phyloP scores from a whole-genome alignment of 2,113 vertebrate species.

The Corvus moneduloides region DNA sequence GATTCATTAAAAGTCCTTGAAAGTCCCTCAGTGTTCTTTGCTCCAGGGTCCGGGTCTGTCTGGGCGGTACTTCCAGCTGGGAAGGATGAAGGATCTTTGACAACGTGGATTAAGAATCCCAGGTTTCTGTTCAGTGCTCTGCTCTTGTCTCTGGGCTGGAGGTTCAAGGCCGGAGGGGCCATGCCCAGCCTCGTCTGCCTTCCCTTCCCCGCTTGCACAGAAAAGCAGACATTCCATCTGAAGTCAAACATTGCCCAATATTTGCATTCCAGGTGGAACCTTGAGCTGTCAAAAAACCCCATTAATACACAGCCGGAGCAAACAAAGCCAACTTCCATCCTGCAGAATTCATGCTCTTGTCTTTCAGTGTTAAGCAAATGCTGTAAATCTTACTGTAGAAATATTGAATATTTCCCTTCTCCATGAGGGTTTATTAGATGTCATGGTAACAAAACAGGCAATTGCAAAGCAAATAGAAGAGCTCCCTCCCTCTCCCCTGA shows the following conservation, averaged over 20 bases:
- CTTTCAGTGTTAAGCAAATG: background rate
- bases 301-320: background rate
- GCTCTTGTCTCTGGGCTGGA: background rate
- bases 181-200: background rate
- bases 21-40: background rate
- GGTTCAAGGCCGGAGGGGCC: background rate
- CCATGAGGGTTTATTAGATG: background rate
- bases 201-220: background rate
- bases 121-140: background rate
- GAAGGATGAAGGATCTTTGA: background rate
- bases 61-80: background rate
- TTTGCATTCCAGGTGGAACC: background rate
- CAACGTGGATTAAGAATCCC: background rate
- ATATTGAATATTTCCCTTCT: background rate
- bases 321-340: background rate
- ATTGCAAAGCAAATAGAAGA: background rate
- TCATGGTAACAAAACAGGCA: background rate
- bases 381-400: background rate
- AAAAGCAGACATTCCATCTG: background rate
- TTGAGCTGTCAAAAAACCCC: background rate
- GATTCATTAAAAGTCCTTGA: background rate
- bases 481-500: background rate
- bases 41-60: fast-evolving
- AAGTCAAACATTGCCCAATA: background rate
- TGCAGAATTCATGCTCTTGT: background rate